Conservation (phyloP, 2,888 invertebrate genomes). For the Oasisia sp. region DNA sequence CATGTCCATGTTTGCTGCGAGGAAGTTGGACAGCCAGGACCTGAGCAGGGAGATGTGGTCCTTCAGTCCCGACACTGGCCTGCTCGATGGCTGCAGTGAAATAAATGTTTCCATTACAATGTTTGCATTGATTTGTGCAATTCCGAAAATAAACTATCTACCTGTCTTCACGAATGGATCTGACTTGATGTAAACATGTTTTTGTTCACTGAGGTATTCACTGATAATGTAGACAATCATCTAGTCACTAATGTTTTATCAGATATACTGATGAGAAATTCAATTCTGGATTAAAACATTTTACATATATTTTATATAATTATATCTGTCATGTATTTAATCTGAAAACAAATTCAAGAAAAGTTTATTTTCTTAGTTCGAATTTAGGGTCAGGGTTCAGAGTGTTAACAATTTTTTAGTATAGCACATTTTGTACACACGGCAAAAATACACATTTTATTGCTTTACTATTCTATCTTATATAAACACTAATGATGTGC, state of each 20-base stretch:
- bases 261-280: neutral
- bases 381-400: no score
- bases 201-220: neutral
- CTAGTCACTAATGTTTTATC: neutral
- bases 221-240: neutral
- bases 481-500: neutral
- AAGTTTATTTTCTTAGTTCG: no score
- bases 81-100: conserved; percentile 28
- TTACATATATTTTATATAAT: no score
- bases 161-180: no score
- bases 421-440: neutral
- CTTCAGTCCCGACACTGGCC: conserved; percentile 29
- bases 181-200: neutral
- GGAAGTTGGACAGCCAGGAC: conserved; percentile 59
- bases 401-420: no score
- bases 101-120: neutral
- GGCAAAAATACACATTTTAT: neutral
- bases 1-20: conserved; percentile 61
- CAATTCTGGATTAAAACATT: neutral
- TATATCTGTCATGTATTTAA: no score
- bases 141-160: no score
- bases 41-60: conserved; percentile 46
- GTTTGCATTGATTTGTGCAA: no score
- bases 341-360: no score
- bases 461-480: neutral